Base-by-base conservation (phyloP, 2,888 invertebrate species). In the Tetragnatha montana region DNA sequence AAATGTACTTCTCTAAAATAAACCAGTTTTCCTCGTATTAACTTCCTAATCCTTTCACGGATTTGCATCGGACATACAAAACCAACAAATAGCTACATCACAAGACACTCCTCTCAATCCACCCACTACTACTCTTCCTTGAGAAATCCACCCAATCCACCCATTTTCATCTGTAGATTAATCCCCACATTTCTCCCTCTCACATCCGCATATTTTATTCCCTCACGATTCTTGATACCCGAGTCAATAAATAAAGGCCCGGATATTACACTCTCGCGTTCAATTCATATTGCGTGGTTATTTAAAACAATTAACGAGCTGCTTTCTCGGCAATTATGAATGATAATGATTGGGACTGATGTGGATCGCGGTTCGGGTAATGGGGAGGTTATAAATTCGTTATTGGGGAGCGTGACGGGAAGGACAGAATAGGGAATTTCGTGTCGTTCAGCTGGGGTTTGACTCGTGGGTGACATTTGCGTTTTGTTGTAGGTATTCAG, bases 241-340 rank as follows among this genome's bases (percentile, higher is more conserved):
- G 4, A 60, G 60, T 60, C 60, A 60, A 60, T 60, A 60, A 60
- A 60, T 60, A 60, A 60, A 17, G 60, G 17, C 12, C 7, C 12
- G 60, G 60, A 60, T 60, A 60, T 60, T 60, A 60, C 12, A 10
- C 60, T 17, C 60, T 17, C 60, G n/a, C 60, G 6, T 76, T 21
- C 12, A 51, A 21, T 50, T 51, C 50, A 50, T 50, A 19, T 12
- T n/a, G 7, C 50, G 50, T 10, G 10, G 19, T 12, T 21, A 78
- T 78, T 78, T 78, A 68, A 60, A 78, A 60, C 60, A 60, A 60
- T 78, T 60, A 78, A 12, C 14, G 60, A 12, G 8, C 60, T 10
- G 22, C 21, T 22, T 78, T 6, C 17, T 21, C 6, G 21, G 60
- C 17, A 60, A 68, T 78, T 78, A 22, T 21, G 22, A 60, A 78